phyloP scores from a whole-genome alignment of 2,113 vertebrate genomes.

The Coptodon rendalli region DNA sequence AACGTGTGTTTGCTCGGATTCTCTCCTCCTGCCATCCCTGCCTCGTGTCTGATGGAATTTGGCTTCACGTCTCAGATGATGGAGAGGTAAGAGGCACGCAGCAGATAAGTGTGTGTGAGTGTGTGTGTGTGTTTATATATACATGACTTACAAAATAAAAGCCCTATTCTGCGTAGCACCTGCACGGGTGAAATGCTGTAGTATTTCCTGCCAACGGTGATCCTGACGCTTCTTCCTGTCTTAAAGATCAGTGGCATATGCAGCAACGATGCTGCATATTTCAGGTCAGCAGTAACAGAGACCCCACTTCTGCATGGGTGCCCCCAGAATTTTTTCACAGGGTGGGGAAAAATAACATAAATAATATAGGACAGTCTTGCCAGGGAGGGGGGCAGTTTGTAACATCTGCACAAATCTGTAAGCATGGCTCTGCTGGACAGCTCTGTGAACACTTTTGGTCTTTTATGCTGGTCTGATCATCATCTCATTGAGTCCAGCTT shows the following conservation, averaged over 20 bases:
- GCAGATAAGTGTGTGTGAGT: neutral
- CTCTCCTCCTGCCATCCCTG: neutral
- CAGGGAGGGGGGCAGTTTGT: neutral
- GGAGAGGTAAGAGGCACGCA: constrained; percentile 31
- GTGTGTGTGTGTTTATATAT: neutral
- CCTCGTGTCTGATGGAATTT: neutral
- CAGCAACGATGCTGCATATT: neutral
- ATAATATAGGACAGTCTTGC: neutral
- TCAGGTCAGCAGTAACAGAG: neutral
- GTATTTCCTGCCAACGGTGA: neutral
- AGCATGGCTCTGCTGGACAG: neutral
- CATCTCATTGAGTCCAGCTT: neutral
- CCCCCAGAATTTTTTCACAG: neutral
- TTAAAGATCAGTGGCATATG: neutral
- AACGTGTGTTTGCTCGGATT: neutral
- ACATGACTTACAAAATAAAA: neutral
- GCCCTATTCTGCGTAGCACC: neutral
- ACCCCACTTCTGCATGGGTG: neutral
- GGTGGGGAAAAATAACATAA: neutral
- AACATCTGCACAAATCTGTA: neutral
- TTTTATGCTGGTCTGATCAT: neutral
- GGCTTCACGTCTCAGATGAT: constrained; percentile 26
- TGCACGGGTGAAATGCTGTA: neutral
- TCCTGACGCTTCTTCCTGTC: neutral
- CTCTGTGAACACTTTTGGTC: neutral